phyloP scores from a whole-genome alignment of 2,888 invertebrate genomes.

The Tipula confusa region DNA sequence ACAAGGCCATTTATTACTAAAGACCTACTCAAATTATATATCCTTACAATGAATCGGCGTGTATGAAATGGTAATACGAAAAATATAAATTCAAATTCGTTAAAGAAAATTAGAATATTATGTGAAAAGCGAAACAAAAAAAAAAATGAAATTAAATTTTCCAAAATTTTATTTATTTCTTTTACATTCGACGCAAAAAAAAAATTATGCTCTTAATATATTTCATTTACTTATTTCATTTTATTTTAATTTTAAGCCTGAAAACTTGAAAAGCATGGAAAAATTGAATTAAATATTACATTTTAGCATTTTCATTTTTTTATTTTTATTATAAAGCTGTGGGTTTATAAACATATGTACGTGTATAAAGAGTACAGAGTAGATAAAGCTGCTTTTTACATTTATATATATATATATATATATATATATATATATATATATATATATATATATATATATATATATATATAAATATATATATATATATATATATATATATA shows the following conservation, averaged over 20 bases:
- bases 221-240: constrained; percentile 12
- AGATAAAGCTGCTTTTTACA: not conserved
- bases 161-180: constrained; percentile 3
- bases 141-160: not conserved
- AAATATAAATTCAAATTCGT: not conserved
- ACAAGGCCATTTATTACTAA: not conserved
- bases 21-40: not conserved
- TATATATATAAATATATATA: not conserved
- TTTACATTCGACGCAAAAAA: not conserved
- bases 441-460: not conserved
- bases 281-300: constrained; percentile 13
- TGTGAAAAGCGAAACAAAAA: constrained; percentile 7
- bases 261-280: constrained; percentile 5
- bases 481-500: too few species aligned
- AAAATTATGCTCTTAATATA: not conserved
- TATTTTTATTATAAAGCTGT: not conserved
- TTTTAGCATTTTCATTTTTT: not conserved
- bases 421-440: too few species aligned
- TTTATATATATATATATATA: not conserved
- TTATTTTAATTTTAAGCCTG: constrained; percentile 12
- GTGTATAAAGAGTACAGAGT: not conserved
- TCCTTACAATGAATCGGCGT: not conserved
- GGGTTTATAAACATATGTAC: constrained; percentile 3
- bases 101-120: not conserved
- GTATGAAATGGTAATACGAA: not conserved